A percentile compares a stretch with the other conserved stretches of the same genome.
These are phyloP conservation scores for Serranus cabrilla DNA, from an alignment of 2,797 vertebrate species.

Conservation along the genomic window DNA sequence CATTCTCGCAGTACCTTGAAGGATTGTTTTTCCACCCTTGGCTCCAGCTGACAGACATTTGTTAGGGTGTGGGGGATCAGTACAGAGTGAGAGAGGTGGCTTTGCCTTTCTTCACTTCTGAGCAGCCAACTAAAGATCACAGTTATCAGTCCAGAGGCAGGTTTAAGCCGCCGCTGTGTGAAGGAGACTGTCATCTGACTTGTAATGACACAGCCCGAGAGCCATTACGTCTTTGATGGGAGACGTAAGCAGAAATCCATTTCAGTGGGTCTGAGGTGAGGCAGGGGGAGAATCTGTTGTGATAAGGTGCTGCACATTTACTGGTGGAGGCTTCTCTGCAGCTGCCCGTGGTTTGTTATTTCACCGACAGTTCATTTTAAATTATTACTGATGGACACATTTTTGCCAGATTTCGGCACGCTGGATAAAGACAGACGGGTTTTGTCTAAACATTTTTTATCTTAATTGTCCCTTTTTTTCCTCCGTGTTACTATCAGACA, in stretches of 20 bases:
- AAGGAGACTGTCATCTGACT: constrained; percentile 72
- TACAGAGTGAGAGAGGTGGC: background rate
- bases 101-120: constrained; percentile 39
- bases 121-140: constrained; percentile 70
- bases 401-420: constrained; percentile 11
- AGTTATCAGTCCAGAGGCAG: constrained; percentile 72
- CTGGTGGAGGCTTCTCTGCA: constrained; percentile 33
- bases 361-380: constrained; percentile 43
- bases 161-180: constrained; percentile 61
- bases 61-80: constrained; percentile 4
- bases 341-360: constrained; percentile 33
- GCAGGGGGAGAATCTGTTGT: constrained; percentile 55
- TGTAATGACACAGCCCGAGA: constrained; percentile 78
- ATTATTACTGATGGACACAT: constrained; percentile 13
- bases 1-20: constrained; percentile 45
- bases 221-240: constrained; percentile 74
- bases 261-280: constrained; percentile 64
- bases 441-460: constrained; percentile 24
- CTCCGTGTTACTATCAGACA: constrained; percentile 8
- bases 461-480: constrained; percentile 30
- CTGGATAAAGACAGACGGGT: constrained; percentile 20
- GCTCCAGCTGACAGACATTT: constrained; percentile 40
- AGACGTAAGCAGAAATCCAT: constrained; percentile 79
- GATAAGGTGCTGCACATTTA: constrained; percentile 66
- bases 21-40: constrained; percentile 34